Evolutionary conservation across 2,888 invertebrate genomes (phyloP).

Genomic region (Chrysina gloriosa): DNA sequence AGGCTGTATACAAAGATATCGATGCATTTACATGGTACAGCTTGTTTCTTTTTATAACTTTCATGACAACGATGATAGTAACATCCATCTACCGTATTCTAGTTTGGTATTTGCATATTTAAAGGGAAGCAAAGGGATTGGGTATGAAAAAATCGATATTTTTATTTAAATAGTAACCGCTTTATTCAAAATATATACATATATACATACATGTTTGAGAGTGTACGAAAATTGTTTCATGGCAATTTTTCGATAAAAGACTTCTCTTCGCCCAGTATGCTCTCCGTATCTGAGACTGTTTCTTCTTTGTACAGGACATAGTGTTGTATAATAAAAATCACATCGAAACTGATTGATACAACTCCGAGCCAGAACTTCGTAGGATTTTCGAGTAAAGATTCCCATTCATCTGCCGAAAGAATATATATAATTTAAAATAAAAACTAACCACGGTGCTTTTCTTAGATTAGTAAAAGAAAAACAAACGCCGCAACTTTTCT

Average conservation of each 20-base stretch:
- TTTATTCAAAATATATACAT: background rate
- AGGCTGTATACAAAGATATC: too few relatives aligned
- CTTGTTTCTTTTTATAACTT: too few relatives aligned
- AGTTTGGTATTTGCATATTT: too few relatives aligned
- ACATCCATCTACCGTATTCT: too few relatives aligned
- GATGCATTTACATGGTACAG: too few relatives aligned
- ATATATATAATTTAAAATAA: background rate
- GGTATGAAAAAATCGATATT: background rate
- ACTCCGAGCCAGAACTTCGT: conserved; percentile 46
- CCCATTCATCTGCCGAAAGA: conserved; percentile 41
- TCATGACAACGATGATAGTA: too few relatives aligned
- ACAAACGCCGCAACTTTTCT: too few relatives aligned
- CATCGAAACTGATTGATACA: conserved; percentile 41
- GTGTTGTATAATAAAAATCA: conserved; percentile 44
- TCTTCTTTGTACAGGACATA: conserved; percentile 41
- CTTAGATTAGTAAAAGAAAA: too few relatives aligned
- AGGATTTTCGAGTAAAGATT: conserved; percentile 43
- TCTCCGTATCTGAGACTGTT: conserved; percentile 23
- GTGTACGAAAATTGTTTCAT: background rate
- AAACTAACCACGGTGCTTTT: background rate
- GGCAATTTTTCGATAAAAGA: conserved; percentile 21
- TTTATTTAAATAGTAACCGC: background rate
- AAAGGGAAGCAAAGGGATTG: too few relatives aligned
- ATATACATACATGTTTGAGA: background rate
- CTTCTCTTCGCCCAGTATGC: conserved; percentile 40